Percentiles rank a stretch among this genome's conserved stretches.
phyloP scores from a whole-genome alignment of 2,888 invertebrate species.

The Melinaea menophilus region DNA sequence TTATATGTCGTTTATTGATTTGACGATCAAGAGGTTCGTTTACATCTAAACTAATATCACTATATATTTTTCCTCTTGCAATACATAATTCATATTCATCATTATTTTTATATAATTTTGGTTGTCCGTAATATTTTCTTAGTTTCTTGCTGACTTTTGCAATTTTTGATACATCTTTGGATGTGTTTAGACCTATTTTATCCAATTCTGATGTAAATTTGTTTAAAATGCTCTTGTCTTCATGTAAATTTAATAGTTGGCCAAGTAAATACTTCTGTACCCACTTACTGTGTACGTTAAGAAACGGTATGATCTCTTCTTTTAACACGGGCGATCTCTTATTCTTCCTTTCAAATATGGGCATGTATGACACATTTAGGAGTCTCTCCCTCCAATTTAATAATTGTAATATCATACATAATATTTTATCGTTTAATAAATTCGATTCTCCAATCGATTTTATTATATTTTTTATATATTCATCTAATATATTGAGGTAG shows the following conservation, averaged over 20 bases:
- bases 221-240: slow-evolving; percentile 33
- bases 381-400: slow-evolving; percentile 78
- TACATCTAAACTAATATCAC: slow-evolving; percentile 49
- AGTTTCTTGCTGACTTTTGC: slow-evolving; percentile 61
- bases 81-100: slow-evolving; percentile 48
- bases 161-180: slow-evolving; percentile 46
- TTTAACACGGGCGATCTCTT: slow-evolving; percentile 56
- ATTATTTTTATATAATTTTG: slow-evolving; percentile 53
- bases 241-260: slow-evolving; percentile 45
- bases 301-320: slow-evolving; percentile 77
- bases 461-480: slow-evolving; percentile 60
- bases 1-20: slow-evolving; percentile 35
- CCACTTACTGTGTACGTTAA: slow-evolving; percentile 87
- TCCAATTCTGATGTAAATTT: slow-evolving; percentile 40
- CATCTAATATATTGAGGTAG: slow-evolving; percentile 68
- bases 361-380: slow-evolving; percentile 54
- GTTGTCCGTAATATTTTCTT: slow-evolving; percentile 60
- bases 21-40: slow-evolving; percentile 54
- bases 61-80: slow-evolving; percentile 43
- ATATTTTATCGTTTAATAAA: slow-evolving; percentile 50
- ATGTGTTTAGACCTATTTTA: slow-evolving; percentile 37
- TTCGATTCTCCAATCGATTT: slow-evolving; percentile 36
- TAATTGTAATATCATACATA: slow-evolving; percentile 64
- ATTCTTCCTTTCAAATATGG: slow-evolving; percentile 51
- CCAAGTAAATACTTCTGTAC: slow-evolving; percentile 80